These are phyloP conservation scores for Pheucticus melanocephalus DNA, from an alignment of 2,113 vertebrate species.

Conservation along the genomic window DNA sequence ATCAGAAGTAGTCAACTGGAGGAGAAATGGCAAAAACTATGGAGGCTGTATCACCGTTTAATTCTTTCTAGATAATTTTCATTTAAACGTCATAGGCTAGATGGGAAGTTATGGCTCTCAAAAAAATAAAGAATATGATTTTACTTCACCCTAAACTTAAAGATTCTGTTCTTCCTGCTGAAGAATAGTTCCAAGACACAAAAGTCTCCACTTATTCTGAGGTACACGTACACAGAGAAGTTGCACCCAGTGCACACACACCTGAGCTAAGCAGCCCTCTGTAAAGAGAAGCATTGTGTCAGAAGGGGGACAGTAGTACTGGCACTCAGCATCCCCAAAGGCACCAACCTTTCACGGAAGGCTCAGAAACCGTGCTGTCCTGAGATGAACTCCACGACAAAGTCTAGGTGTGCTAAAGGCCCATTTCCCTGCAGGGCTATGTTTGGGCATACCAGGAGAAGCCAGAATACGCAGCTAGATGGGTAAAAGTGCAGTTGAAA, in stretches of 20 bases:
- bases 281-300: background rate
- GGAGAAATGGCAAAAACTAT: background rate
- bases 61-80: background rate
- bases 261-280: background rate
- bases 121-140: background rate
- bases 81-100: background rate
- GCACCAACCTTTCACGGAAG: background rate
- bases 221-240: background rate
- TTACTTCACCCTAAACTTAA: background rate
- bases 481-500: background rate
- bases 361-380: background rate
- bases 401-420: background rate
- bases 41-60: background rate
- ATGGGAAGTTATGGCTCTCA: background rate
- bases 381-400: accelerated
- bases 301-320: background rate
- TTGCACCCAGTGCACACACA: background rate
- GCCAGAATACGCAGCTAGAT: background rate
- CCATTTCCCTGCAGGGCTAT: background rate
- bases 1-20: background rate
- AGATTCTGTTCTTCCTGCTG: background rate
- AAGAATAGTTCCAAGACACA: background rate
- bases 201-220: background rate
- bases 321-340: background rate
- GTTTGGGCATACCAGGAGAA: background rate